phyloP scores from a whole-genome alignment of 2,797 vertebrate genomes.

The Sebastes vulpes region DNA sequence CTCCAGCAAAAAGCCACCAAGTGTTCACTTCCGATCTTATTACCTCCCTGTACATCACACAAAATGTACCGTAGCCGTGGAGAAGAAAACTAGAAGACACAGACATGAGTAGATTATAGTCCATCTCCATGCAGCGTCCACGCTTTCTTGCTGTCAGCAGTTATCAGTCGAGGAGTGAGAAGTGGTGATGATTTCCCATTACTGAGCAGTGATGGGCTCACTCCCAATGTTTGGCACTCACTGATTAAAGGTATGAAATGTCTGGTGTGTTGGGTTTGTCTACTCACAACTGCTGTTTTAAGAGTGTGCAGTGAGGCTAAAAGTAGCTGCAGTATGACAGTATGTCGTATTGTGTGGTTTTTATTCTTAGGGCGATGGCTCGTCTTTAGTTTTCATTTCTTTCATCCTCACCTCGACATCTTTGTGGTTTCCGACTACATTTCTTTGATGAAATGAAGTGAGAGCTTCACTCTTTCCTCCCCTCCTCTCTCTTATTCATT shows the following conservation, averaged over 20 bases:
- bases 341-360: not conserved
- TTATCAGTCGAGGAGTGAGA: not conserved
- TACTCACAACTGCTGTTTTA: not conserved
- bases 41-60: constrained; percentile 3
- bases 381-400: not conserved
- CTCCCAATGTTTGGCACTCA: not conserved
- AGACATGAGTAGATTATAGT: not conserved
- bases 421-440: not conserved
- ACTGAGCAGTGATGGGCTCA: not conserved
- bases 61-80: not conserved
- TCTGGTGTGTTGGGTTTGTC: not conserved
- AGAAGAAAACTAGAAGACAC: constrained; percentile 1
- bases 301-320: constrained; percentile 1
- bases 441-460: not conserved
- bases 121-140: not conserved
- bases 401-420: not conserved
- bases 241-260: constrained; percentile 13
- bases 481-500: not conserved
- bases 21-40: constrained; percentile 38
- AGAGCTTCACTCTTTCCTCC: not conserved
- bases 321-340: not conserved
- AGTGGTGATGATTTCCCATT: not conserved
- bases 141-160: constrained; percentile 12
- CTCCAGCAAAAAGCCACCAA: constrained; percentile 40
- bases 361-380: not conserved